phyloP scores from a whole-genome alignment of 2,113 vertebrate genomes.

The Sebastes schlegelii region DNA sequence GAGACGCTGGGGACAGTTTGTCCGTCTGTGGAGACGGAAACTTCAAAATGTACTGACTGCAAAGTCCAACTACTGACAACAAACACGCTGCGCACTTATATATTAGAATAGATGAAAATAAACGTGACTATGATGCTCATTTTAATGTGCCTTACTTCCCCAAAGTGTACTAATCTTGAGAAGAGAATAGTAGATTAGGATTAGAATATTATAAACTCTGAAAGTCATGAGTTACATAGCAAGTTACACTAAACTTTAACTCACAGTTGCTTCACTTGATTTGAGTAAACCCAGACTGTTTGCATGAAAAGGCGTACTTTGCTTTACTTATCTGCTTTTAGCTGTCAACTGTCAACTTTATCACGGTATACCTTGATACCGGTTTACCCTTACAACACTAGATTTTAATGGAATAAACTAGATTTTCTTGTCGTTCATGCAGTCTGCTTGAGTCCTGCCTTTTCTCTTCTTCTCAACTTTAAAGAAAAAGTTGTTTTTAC shows the following conservation, averaged over 20 bases:
- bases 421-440: background rate
- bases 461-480: background rate
- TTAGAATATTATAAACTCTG: background rate
- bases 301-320: too few relatives aligned
- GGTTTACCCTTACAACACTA: too few relatives aligned
- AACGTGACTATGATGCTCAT: background rate
- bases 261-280: too few relatives aligned
- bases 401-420: too few relatives aligned
- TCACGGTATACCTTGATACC: too few relatives aligned
- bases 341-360: too few relatives aligned
- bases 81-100: background rate
- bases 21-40: constrained; percentile 48
- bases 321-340: too few relatives aligned
- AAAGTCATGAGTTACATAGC: background rate
- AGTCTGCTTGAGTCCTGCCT: too few relatives aligned
- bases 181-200: background rate
- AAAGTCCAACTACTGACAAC: background rate
- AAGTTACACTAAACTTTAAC: too few relatives aligned
- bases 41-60: constrained; percentile 5
- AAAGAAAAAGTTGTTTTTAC: background rate
- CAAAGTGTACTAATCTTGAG: background rate
- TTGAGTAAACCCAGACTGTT: too few relatives aligned
- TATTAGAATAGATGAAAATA: background rate
- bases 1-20: constrained; percentile 46
- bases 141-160: background rate